Percentiles rank a stretch among this genome's conserved stretches.
Conservation (phyloP, 1,140 invertebrate genomes). For the Euborellia annulipes region DNA sequence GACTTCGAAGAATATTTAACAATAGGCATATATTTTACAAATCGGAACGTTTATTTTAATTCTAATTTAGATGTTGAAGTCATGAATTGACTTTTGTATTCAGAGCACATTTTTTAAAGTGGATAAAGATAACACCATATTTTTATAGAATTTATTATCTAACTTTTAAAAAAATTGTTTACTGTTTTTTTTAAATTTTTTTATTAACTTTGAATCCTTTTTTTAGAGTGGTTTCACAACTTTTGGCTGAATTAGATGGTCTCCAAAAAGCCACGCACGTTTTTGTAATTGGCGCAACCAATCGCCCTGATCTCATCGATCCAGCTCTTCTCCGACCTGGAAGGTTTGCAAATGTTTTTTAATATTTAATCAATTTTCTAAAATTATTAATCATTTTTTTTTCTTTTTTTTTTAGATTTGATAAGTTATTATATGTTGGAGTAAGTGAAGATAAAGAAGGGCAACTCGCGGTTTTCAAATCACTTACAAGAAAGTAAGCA, state of each 20-base stretch:
- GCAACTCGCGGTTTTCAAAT: slow-evolving; percentile 49
- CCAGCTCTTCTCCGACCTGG: slow-evolving; percentile 84
- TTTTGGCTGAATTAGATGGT: slow-evolving; percentile 92
- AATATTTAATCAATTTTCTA: too few relatives aligned
- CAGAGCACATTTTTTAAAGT: too few relatives aligned
- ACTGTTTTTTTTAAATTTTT: too few relatives aligned
- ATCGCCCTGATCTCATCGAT: slow-evolving; percentile 89
- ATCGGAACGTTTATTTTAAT: too few relatives aligned
- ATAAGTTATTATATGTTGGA: slow-evolving; percentile 86
- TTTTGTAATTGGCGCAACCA: slow-evolving; percentile 77
- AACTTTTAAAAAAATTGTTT: too few relatives aligned
- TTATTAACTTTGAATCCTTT: slow-evolving; percentile 26
- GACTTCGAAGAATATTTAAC: too few relatives aligned
- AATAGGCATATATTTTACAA: too few relatives aligned
- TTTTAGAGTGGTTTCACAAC: slow-evolving; percentile 77
- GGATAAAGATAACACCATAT: too few relatives aligned
- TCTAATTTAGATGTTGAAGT: too few relatives aligned
- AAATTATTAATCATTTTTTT: too few relatives aligned
- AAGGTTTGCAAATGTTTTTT: slow-evolving; percentile 33
- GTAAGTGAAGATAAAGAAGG: slow-evolving; percentile 48
- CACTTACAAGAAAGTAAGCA: slow-evolving; percentile 47
- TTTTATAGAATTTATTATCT: too few relatives aligned
- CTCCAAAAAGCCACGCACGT: slow-evolving; percentile 35
- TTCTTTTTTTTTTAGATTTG: slow-evolving; percentile 47
- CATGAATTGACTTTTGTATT: too few relatives aligned